Evolutionary conservation across 2,888 invertebrate species (phyloP), one percentile per base, ranked within the genome.

Genomic region (Thumatha senex): DNA sequence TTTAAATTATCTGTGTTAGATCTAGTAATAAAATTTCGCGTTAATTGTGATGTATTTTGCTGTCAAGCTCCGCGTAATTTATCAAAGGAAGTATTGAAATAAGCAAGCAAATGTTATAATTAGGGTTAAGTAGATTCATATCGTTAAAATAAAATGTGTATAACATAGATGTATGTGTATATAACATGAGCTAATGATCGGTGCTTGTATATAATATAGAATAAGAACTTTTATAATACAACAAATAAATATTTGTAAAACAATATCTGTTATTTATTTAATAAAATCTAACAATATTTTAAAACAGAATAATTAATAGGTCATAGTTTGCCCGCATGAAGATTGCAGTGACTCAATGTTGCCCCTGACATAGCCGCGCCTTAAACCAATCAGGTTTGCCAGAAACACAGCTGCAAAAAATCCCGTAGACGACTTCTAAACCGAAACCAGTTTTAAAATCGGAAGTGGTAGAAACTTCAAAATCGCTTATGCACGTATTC

Each of bases 181-280:
- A 72, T 71, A 72, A 65, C 42, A 43, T 59, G 51, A 50, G 49
- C 33, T 53, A 51, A 40, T 46, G 58, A n/a, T 53, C 48, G 76
- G 76, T 78, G 78, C 76, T 72, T 82, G 81, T 82, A 80, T 70
- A 80, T 80, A 80, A 64, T 59, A 51, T 74, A 72, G 61, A 61
- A 48, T 58, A 56, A 71, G 74, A 65, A 61, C 64, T 72, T 78
- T 74, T 79, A 78, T 76, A 69, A 53, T 60, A 68, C 51, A 52
- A 69, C 54, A 61, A 81, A 74, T 83, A 82, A 82, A 84, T 69
- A 70, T 75, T 74, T 82, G 65, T 81, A 80, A 80, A 78, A 72
- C 47, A 40, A 58, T 56, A 51, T 41, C 43, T 48, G 24, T 50
- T 48, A 44, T 50, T 52, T 34, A 46, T 56, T 61, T 46, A 34